These are phyloP conservation scores for Leptinotarsa lineolata DNA, from an alignment of 1,140 invertebrate genomes.

Conservation along the genomic window DNA sequence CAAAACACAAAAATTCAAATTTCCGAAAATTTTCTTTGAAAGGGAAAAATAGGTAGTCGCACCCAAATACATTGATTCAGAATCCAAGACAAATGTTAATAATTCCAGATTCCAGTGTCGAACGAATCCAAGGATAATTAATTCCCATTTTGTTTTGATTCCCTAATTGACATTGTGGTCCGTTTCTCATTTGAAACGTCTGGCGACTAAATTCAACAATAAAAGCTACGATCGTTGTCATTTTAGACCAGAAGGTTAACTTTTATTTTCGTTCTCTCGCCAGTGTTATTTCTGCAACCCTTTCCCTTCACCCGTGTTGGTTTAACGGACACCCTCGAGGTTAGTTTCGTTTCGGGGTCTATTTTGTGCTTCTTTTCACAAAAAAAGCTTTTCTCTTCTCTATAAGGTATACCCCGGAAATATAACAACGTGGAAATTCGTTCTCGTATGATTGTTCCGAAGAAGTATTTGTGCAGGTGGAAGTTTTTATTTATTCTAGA, in stretches of 20 bases:
- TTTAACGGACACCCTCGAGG: conserved; percentile 32
- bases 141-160: conserved; percentile 2
- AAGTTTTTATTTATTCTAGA: neutral
- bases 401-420: conserved; percentile 7
- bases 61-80: no score
- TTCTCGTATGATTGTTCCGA: neutral
- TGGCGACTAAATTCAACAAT: conserved; percentile 22
- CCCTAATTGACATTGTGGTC: neutral
- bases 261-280: conserved; percentile 31
- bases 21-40: no score
- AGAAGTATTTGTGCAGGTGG: neutral
- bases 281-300: conserved; percentile 33
- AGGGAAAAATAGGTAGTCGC: no score
- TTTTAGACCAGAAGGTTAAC: conserved; percentile 28
- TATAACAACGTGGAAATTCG: conserved; percentile 13
- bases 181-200: conserved; percentile 22
- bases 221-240: conserved; percentile 24
- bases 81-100: no score
- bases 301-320: conserved; percentile 30
- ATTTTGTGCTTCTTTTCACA: conserved; percentile 26
- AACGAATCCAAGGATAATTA: no score
- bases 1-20: no score
- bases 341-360: conserved; percentile 21
- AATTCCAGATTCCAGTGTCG: no score
- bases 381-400: conserved; percentile 16